phyloP scores from a whole-genome alignment of 2,888 invertebrate genomes.

The Mongoloraphidia duomilia region DNA sequence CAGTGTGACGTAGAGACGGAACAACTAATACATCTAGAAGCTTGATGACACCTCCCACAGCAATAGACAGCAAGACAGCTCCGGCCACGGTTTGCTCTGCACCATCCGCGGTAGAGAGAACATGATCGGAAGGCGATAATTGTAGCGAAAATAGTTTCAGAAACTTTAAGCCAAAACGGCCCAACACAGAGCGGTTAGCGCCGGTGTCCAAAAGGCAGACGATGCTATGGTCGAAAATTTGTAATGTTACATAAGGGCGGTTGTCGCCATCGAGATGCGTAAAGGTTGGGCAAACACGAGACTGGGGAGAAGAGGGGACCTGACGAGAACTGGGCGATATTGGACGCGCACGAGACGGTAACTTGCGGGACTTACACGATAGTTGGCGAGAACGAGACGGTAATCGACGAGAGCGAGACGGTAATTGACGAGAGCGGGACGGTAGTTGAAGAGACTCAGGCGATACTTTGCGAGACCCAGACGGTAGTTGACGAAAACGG shows the following conservation, averaged over 20 bases:
- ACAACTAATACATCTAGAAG: constrained; percentile 7
- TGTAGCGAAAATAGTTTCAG: constrained; percentile 1
- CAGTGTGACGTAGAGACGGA: constrained; percentile 5
- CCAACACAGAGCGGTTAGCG: constrained; percentile 9
- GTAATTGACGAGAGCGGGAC: no score
- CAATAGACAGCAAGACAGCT: constrained; percentile 6
- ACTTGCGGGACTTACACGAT: no score
- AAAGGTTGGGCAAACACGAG: no score
- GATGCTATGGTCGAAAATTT: constrained; percentile 5
- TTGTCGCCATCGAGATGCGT: no score
- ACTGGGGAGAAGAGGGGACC: no score
- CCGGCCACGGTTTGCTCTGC: constrained; percentile 5
- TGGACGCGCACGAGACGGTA: no score
- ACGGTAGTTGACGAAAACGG: no score
- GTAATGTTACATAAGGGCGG: constrained; percentile 8
- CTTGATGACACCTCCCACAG: constrained; percentile 3
- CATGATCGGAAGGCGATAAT: not conserved
- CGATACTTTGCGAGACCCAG: no score
- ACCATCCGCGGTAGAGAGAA: constrained; percentile 9
- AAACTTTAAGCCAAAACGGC: constrained; percentile 1
- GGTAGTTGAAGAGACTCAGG: no score
- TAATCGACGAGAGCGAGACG: no score
- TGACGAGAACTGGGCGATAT: no score
- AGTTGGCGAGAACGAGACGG: no score
- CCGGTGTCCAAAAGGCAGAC: constrained; percentile 10